A percentile compares a stretch with the other conserved stretches of the same genome.
phyloP scores from a whole-genome alignment of 1,140 invertebrate genomes.

The Conopomorpha cramerella region DNA sequence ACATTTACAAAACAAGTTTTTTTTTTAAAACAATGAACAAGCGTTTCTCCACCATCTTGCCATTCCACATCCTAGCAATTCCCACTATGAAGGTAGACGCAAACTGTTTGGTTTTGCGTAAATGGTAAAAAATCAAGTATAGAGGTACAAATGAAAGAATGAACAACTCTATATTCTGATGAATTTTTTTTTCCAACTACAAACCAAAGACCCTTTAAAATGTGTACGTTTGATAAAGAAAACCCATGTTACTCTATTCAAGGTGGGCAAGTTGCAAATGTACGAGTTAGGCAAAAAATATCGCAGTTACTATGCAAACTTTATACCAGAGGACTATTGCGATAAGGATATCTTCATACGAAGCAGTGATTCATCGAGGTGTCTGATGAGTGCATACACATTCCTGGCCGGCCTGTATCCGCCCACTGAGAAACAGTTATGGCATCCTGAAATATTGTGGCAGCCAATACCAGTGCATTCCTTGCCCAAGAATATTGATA shows the following conservation, averaged over 20 bases:
- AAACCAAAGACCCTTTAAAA: too few species aligned
- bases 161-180: neutral
- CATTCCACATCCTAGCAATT: too few species aligned
- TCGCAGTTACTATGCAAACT: constrained; percentile 68
- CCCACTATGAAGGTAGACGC: too few species aligned
- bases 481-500: constrained; percentile 68
- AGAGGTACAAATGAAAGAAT: too few species aligned
- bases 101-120: too few species aligned
- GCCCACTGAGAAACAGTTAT: constrained; percentile 70
- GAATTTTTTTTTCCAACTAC: constrained; percentile 17
- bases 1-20: constrained; percentile 1
- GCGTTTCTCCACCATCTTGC: too few species aligned
- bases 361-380: constrained; percentile 83
- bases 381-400: constrained; percentile 83
- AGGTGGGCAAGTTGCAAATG: constrained; percentile 80
- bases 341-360: constrained; percentile 69
- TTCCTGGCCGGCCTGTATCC: constrained; percentile 84
- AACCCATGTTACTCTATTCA: too few species aligned
- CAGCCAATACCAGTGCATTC: constrained; percentile 87
- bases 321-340: constrained; percentile 67
- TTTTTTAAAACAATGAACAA: too few species aligned
- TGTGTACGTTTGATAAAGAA: too few species aligned
- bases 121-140: too few species aligned
- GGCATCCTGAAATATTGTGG: constrained; percentile 77
- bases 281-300: constrained; percentile 78